Conservation (phyloP, 2,888 invertebrate genomes). For the Callimorpha dominula region DNA sequence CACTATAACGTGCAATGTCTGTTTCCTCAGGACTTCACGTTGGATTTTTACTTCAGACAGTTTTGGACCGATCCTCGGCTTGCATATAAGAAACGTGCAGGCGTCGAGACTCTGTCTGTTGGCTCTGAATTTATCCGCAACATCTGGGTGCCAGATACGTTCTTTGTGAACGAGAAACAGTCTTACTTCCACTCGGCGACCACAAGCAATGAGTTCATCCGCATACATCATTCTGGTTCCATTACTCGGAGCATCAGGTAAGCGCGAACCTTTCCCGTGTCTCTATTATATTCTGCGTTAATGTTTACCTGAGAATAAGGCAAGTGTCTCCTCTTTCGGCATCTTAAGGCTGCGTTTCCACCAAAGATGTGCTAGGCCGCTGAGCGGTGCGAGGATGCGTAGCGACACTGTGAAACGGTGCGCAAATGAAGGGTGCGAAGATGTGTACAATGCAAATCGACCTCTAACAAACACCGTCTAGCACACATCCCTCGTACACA, state of each 20-base stretch:
- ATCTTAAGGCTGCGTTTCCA: no score
- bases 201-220: slow-evolving; percentile 98
- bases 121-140: slow-evolving; percentile 97
- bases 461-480: no score
- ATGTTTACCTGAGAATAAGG: not conserved
- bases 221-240: slow-evolving; percentile 96
- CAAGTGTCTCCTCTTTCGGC: no score
- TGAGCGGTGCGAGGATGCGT: no score
- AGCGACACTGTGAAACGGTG: no score
- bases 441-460: no score
- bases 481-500: no score
- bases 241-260: slow-evolving; percentile 97
- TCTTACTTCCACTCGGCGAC: slow-evolving; percentile 99
- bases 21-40: slow-evolving; percentile 93
- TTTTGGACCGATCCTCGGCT: slow-evolving; percentile 98
- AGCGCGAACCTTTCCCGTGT: not conserved
- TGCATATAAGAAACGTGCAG: slow-evolving; percentile 94
- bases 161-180: slow-evolving; percentile 99
- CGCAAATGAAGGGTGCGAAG: no score
- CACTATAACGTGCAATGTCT: slow-evolving; percentile 37
- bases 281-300: not conserved
- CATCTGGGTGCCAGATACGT: slow-evolving; percentile 99
- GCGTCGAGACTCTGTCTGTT: slow-evolving; percentile 94
- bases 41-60: slow-evolving; percentile 99
- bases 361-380: no score